Conservation (phyloP, 2,888 invertebrate species). For the Lottia gigantea region DNA sequence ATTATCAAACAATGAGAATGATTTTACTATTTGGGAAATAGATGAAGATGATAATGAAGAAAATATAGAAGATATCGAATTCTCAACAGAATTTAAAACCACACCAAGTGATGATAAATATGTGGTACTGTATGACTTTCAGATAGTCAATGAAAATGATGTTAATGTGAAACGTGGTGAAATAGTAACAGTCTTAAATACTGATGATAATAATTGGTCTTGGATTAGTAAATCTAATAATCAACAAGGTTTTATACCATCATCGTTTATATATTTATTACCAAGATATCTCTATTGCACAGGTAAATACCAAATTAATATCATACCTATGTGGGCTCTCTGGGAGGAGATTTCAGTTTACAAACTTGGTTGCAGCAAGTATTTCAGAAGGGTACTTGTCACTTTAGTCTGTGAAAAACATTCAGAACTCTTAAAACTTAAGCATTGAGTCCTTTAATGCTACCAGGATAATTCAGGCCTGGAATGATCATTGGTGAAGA, state of each 20-base stretch:
- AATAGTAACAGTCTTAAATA: conserved; percentile 93
- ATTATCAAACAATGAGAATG: background rate
- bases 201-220: conserved; percentile 96
- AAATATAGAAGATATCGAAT: background rate
- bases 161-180: conserved; percentile 93
- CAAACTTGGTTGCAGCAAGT: too few species aligned
- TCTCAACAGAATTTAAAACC: background rate
- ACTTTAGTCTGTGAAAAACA: too few species aligned
- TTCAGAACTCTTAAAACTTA: too few species aligned
- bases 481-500: too few species aligned
- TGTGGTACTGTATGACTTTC: conserved; percentile 92
- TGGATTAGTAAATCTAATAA: conserved; percentile 94
- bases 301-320: too few species aligned
- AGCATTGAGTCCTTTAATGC: too few species aligned
- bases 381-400: too few species aligned
- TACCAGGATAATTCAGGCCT: too few species aligned
- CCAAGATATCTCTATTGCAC: conserved; percentile 17
- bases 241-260: conserved; percentile 94
- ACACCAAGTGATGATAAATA: conserved; percentile 78
- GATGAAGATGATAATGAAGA: background rate
- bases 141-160: conserved; percentile 92
- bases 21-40: background rate
- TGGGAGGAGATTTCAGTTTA: background rate
- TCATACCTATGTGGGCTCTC: background rate
- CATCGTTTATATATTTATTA: conserved; percentile 90